phyloP scores from a whole-genome alignment of 2,888 invertebrate genomes.

The Drosophila atripex region DNA sequence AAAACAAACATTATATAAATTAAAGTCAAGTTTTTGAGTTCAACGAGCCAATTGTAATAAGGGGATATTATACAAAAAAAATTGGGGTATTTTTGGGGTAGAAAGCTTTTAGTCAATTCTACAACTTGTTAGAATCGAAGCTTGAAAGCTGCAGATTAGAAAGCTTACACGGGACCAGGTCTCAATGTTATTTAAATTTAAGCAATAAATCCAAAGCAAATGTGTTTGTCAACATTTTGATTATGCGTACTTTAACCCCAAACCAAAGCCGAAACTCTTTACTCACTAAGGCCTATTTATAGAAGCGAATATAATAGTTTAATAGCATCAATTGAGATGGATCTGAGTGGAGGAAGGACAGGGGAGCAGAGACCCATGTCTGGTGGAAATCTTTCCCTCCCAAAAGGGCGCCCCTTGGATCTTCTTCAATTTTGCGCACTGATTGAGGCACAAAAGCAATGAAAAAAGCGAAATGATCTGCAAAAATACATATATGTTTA shows the following conservation, averaged over 20 bases:
- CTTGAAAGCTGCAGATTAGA: conserved; percentile 30
- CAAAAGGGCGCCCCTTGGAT: conserved; percentile 20
- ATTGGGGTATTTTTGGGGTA: conserved; percentile 4
- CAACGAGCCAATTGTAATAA: conserved; percentile 31
- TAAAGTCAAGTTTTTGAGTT: conserved; percentile 17
- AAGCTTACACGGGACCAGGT: conserved; percentile 14
- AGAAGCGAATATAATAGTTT: conserved; percentile 66
- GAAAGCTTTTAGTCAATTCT: conserved; percentile 30
- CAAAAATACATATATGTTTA: conserved; percentile 19
- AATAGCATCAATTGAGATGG: conserved; percentile 74
- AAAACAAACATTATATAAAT: conserved; percentile 36
- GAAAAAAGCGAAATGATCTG: conserved; percentile 26
- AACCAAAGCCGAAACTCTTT: conserved; percentile 38
- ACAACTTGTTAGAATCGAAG: conserved; percentile 15
- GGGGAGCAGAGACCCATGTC: neutral
- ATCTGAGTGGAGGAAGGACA: neutral
- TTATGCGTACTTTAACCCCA: conserved; percentile 64
- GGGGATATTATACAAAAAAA: conserved; percentile 7
- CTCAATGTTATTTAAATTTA: conserved; percentile 56
- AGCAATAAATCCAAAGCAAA: conserved; percentile 24
- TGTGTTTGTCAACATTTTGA: conserved; percentile 55
- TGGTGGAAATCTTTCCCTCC: conserved; percentile 15
- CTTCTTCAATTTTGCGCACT: conserved; percentile 40
- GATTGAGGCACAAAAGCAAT: conserved; percentile 40
- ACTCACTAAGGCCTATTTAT: conserved; percentile 54